Base-by-base conservation (phyloP, 1,140 invertebrate species). In the Muscidifurax raptorellus region DNA sequence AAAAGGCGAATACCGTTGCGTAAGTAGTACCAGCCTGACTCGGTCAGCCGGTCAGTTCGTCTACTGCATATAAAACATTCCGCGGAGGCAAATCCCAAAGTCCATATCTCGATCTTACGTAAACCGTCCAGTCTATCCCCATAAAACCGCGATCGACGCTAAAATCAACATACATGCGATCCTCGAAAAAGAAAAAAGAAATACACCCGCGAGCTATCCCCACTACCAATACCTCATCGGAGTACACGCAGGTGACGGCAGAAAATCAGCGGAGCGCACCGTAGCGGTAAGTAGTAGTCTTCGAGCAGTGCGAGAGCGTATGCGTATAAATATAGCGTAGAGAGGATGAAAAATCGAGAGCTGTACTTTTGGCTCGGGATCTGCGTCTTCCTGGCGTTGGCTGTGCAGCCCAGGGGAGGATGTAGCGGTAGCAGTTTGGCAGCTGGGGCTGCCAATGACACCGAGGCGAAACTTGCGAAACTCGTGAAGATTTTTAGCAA, bases 401-500 rank as follows among this genome's bases (percentile, higher is more conserved):
- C 13, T 22, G 74, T 59, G 15, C 72, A 27, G 47, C 52, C 52
- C 1, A 59, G 52, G 52, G 52, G 18, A 22, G 52, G 18, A 22
- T 59, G 52, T 6, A 59, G 25, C 30, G 30, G 13, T 5, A 18
- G 74, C 32, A 28, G 47, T 22, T 30, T 36, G 15, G 10, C 25
- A 25, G 74, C 44, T 27, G 40, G 27, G 40, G 72, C 36, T 5
- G 76, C n/a, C n/a, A 80, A 85, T 64, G 84, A 85, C 18, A 75
- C 86, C 47, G 90, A 92, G 28, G 91, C 88, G 44, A 88, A 90
- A 0, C 90, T 93, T 9, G 90, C 91, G 64, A 93, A 93, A 88
- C 86, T 93, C 47, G 92, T 93, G 18, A 91, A 90, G 86, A 89
- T 93, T 83, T 93, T 93, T 78, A 91, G 92, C 10, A 91, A 92